Percentiles rank a stretch among this genome's conserved stretches.
Conservation (phyloP, 2,797 vertebrate species). For the Poecilia picta region DNA sequence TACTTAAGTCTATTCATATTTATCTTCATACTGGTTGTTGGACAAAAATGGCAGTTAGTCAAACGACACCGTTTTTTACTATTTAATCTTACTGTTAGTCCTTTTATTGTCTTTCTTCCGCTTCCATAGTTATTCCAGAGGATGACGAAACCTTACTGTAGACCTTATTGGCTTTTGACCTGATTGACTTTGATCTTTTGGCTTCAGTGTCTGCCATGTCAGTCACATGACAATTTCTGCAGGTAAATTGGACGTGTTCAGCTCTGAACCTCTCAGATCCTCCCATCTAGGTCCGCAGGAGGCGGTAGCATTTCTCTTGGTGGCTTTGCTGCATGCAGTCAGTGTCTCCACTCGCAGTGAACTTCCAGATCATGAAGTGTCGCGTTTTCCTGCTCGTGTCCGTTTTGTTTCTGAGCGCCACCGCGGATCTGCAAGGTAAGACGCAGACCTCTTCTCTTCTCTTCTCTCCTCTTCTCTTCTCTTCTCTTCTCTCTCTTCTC, state of each 20-base stretch:
- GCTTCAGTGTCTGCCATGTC: background rate
- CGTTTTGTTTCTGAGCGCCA: constrained; percentile 12
- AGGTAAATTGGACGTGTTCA: background rate
- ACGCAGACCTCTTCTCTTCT: background rate
- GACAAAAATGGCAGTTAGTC: background rate
- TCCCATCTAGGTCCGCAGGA: accelerated
- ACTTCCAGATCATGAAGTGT: constrained; percentile 9
- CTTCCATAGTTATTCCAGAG: background rate
- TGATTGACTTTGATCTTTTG: background rate
- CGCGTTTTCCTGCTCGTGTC: background rate
- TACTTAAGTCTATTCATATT: background rate
- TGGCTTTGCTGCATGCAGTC: background rate
- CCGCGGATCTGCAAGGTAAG: constrained; percentile 51
- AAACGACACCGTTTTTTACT: background rate
- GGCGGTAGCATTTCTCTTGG: background rate
- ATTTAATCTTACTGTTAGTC: background rate
- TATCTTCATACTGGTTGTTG: background rate
- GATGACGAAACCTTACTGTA: background rate
- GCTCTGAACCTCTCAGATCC: background rate
- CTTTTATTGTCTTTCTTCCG: background rate
- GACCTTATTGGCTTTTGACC: background rate
- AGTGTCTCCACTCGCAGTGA: background rate
- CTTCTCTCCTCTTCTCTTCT: too few species aligned
- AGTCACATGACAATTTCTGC: background rate
- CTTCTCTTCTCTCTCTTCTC: too few species aligned